Percentiles rank a stretch among this genome's conserved stretches.
Conservation (phyloP, 1,140 invertebrate genomes). For the Drosophila athabasca region DNA sequence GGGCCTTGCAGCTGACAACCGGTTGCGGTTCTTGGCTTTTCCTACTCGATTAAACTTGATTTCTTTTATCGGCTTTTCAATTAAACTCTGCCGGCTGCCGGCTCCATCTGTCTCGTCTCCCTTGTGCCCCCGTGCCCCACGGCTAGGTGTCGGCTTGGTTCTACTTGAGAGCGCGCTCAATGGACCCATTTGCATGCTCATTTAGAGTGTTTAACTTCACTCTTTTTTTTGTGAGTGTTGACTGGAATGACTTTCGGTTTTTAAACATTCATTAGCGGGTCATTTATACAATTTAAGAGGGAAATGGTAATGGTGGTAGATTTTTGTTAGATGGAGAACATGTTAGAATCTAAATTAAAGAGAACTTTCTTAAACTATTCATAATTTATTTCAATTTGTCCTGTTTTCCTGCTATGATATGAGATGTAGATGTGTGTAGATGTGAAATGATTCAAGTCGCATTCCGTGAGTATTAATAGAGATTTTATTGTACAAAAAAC, state of each 20-base stretch:
- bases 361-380: too few relatives aligned
- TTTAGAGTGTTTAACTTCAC: constrained; percentile 52
- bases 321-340: too few relatives aligned
- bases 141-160: constrained; percentile 37
- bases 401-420: too few relatives aligned
- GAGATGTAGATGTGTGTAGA: too few relatives aligned
- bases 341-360: neutral
- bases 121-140: neutral
- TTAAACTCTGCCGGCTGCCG: constrained; percentile 34
- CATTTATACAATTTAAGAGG: constrained; percentile 21
- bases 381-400: neutral
- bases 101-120: neutral
- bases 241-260: constrained; percentile 44
- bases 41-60: constrained; percentile 51
- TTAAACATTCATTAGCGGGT: constrained; percentile 38
- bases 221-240: constrained; percentile 7
- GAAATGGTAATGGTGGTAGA: neutral
- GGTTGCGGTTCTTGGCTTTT: constrained; percentile 52
- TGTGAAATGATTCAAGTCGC: too few relatives aligned
- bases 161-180: constrained; percentile 54
- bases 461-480: too few relatives aligned
- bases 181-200: constrained; percentile 51
- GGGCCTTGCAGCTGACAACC: constrained; percentile 27
- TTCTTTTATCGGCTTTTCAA: constrained; percentile 55
- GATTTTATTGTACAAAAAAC: too few relatives aligned